Percentiles rank a stretch among this genome's conserved stretches.
These are phyloP conservation scores for Phasia obesa DNA, from an alignment of 2,888 invertebrate species.

Conservation along the genomic window DNA sequence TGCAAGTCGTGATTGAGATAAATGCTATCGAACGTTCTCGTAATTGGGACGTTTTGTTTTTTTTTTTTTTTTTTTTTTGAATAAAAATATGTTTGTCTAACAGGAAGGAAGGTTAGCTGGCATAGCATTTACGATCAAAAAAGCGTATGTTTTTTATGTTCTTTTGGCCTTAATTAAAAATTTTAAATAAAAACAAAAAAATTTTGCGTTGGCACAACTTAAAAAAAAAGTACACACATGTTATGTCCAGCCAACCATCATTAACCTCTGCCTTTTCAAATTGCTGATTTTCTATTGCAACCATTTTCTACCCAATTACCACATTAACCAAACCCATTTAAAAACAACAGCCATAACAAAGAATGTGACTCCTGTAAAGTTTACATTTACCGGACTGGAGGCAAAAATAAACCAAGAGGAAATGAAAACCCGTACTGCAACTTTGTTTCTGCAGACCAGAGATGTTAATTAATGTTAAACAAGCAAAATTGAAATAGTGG, in stretches of 20 bases:
- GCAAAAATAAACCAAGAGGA: no score
- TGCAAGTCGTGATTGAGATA: no score
- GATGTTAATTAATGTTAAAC: no score
- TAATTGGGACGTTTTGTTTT: no score
- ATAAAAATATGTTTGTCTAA: no score
- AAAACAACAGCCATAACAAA: conserved; percentile 19
- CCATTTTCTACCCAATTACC: neutral
- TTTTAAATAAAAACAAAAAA: neutral
- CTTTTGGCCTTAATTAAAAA: no score
- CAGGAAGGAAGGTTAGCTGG: no score
- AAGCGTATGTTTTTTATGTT: no score
- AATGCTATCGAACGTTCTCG: no score
- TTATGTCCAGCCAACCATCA: neutral
- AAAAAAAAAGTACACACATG: neutral
- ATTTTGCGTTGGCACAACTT: neutral
- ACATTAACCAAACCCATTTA: neutral
- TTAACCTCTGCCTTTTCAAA: neutral
- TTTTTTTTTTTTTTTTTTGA: no score
- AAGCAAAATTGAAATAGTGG: conserved; percentile 31
- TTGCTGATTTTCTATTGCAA: neutral
- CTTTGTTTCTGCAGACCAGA: no score
- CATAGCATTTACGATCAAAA: no score
- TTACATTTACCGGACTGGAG: neutral
- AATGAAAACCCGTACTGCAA: neutral
- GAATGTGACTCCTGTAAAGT: conserved; percentile 1